Base-by-base conservation (phyloP, 1,140 invertebrate species). In the Drosophila albomicans region DNA sequence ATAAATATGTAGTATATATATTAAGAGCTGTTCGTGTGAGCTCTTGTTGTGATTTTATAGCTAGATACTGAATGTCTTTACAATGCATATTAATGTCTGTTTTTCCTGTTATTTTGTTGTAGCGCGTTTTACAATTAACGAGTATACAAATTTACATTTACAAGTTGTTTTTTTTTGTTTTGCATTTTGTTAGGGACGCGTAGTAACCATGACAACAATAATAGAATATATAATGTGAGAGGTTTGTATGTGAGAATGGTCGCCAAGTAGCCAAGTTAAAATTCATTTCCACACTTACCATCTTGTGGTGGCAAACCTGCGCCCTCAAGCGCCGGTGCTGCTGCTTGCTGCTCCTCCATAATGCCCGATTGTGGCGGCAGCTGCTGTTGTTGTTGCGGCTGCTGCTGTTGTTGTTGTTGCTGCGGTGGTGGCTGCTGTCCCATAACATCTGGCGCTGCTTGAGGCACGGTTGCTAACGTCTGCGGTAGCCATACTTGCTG, bases 211-310 rank as follows among this genome's bases (percentile, higher is more conserved):
- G 84, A 88, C 77, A 87, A 87, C 85, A 87, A 76, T 84, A 82
- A 82, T 87, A 87, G 84, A 87, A 87, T 86, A 87, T 86, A 87
- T 88, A 87, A 87, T 84, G 78, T 87, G 84, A 87, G 78, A 89
- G 86, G 85, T 89, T 89, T 89, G 81, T 70, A 87, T 88, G 84
- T 87, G 85, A 56, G 52, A 87, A 87, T 87, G 80, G 79, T 87
- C 61, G 74, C 80, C 80, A 75, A 71, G 57, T 75, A 67, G 70
- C 46, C 56, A 80, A 75, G 65, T 13, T 35, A 59, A 66, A 80
- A 52, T 87, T 84, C 85, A 88, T 87, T 84, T 84, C 67, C 78
- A 80, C 84, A 87, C 84, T 87, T 89, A 87, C 84, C 84, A 45
- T 87, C 84, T 67, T 80, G 80, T 52, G 66, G 73, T 32, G 84